Evolutionary conservation across 2,888 invertebrate species (phyloP).

Genomic region (Lithophane socia): DNA sequence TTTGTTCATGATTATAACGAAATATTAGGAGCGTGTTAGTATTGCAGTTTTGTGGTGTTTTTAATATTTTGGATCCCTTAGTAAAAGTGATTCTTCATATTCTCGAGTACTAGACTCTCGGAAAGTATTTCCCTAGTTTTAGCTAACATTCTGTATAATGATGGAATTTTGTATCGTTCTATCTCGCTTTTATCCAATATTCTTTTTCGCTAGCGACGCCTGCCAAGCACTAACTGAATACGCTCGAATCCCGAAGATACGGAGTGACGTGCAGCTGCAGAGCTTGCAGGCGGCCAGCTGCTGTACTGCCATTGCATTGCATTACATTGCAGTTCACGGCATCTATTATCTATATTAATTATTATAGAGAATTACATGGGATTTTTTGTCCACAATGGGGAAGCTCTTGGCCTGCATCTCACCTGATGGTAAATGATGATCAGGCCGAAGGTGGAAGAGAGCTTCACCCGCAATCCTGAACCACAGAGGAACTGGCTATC

Average conservation of each 20-base stretch:
- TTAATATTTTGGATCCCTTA: background rate
- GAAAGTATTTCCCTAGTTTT: background rate
- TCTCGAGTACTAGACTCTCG: background rate
- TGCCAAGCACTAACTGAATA: background rate
- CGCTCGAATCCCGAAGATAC: background rate
- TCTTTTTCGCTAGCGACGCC: background rate
- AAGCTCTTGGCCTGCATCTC: too few relatives aligned
- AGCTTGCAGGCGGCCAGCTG: background rate
- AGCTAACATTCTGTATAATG: background rate
- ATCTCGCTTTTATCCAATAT: background rate
- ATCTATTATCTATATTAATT: background rate
- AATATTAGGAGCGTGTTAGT: background rate
- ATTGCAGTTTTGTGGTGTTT: background rate
- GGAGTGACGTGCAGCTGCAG: background rate
- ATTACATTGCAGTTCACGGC: too few relatives aligned
- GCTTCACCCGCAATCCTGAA: too few relatives aligned
- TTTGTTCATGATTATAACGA: too few relatives aligned
- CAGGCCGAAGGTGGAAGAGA: too few relatives aligned
- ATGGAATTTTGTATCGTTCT: background rate
- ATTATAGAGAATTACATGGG: background rate
- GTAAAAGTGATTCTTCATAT: background rate
- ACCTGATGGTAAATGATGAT: too few relatives aligned
- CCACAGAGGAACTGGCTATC: too few relatives aligned
- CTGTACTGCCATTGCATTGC: background rate
- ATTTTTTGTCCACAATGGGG: too few relatives aligned